Conservation (phyloP, 2,888 invertebrate genomes). For the Carterocephalus palaemon region DNA sequence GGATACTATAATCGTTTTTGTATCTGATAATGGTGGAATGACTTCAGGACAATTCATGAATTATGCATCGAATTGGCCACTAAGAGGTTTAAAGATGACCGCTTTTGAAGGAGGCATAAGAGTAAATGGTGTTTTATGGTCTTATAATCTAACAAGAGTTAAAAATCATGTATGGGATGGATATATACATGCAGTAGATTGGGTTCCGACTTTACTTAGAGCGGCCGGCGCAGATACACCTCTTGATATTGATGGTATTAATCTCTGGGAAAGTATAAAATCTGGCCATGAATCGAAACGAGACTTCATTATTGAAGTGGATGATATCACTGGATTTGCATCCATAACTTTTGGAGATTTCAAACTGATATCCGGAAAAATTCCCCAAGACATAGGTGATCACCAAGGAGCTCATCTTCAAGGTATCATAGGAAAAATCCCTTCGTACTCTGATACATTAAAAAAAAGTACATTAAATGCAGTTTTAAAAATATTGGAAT, state of each 20-base stretch:
- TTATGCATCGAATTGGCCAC: conserved; percentile 88
- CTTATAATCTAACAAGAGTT: conserved; percentile 40
- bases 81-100: conserved; percentile 86
- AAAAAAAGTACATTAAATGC: conserved; percentile 43
- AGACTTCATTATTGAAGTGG: conserved; percentile 54
- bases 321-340: conserved; percentile 52
- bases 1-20: conserved; percentile 90
- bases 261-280: conserved; percentile 59
- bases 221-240: conserved; percentile 52
- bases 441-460: conserved; percentile 47
- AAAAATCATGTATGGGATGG: conserved; percentile 67
- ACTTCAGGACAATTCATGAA: conserved; percentile 85
- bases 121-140: conserved; percentile 86
- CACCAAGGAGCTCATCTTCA: conserved; percentile 51
- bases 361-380: conserved; percentile 54
- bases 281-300: conserved; percentile 46
- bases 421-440: conserved; percentile 46
- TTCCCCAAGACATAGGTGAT: conserved; percentile 37
- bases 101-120: conserved; percentile 92
- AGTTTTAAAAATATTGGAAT: conserved; percentile 43
- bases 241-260: conserved; percentile 52
- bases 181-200: conserved; percentile 88
- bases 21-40: conserved; percentile 93
- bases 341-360: conserved; percentile 51
- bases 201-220: conserved; percentile 85